Base-by-base conservation (phyloP, 2,888 invertebrate species). In the Endotricha flammealis region DNA sequence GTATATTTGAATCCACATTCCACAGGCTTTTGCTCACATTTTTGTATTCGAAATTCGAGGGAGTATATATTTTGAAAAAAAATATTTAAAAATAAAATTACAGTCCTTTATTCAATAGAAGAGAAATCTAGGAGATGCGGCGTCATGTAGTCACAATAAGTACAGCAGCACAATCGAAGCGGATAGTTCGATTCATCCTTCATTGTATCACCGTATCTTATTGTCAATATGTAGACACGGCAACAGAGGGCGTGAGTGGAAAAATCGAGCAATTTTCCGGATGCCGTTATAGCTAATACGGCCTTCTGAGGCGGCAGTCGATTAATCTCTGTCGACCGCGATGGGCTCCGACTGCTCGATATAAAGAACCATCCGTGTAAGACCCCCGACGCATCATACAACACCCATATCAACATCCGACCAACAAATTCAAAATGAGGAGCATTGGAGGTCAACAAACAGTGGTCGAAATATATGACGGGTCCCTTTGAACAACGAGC, bases 181-280 rank as follows among this genome's bases (percentile, higher is more conserved):
- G 23, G 30, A 36, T 29, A 37, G 38, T 38, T 30, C 36, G 44
- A 50, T 50, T 51, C 48, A 62, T 58, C 50, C 43, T 53, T 57
- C 63, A 60, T 64, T 65, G 65, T 70, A 67, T 65, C 58, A 59
- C 57, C 53, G 52, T 54, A 60, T 57, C 65, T 62, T 62, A 69
- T 70, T 75, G 72, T 70, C 73, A 71, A 66, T 70, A 70, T 69
- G 63, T 60, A 67, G 65, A 71, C 71, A 60, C 56, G 64, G 66
- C 68, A 74, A 76, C 70, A 69, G 69, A 68, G 65, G 70, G 69
- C 53, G 68, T 64, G 61, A 71, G 74, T 64, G 68, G 75, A 78
- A 81, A 83, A 82, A 76, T 79, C 72, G 68, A 59, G 71, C 75
- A 75, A 78, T 81, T 80, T 83, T 81, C 77, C 75, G 74, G 77